A percentile compares a stretch with the other conserved stretches of the same genome.
phyloP scores from a whole-genome alignment of 1,140 invertebrate species.

The Hyles vespertilio region DNA sequence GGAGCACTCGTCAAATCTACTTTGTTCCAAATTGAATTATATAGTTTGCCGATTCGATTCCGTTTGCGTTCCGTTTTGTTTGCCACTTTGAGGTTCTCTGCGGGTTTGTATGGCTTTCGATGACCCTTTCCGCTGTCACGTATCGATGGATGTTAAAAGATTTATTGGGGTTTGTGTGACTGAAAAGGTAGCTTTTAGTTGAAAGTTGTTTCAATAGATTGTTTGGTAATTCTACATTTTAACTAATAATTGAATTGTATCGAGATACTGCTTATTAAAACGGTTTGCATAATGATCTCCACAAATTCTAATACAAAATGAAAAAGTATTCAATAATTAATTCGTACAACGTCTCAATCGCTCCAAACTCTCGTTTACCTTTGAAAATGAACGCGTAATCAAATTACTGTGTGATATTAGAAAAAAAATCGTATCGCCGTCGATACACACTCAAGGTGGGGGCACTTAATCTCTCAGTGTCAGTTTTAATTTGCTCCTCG shows the following conservation, averaged over 20 bases:
- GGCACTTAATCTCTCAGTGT: slow-evolving; percentile 71
- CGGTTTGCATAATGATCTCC: neutral
- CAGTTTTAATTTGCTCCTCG: slow-evolving; percentile 67
- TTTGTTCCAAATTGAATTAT: slow-evolving; percentile 67
- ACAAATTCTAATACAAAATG: neutral
- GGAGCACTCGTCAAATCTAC: slow-evolving; percentile 56
- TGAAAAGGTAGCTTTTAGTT: no score
- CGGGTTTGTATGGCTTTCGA: no score
- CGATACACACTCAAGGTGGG: slow-evolving; percentile 46
- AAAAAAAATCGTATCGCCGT: slow-evolving; percentile 48
- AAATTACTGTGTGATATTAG: slow-evolving; percentile 35
- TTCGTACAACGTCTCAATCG: no score
- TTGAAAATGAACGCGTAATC: slow-evolving; percentile 6
- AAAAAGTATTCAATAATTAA: neutral
- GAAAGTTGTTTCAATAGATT: no score
- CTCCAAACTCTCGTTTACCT: no score
- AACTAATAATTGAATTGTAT: no score
- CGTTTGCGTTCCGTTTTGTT: slow-evolving; percentile 7
- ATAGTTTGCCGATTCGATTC: slow-evolving; percentile 64
- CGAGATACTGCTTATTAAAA: no score
- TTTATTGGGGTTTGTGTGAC: no score
- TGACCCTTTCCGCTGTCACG: no score
- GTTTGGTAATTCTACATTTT: no score
- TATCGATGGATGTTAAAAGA: no score
- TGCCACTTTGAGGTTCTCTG: no score